A percentile compares a stretch with the other conserved stretches of the same genome.
phyloP scores from a whole-genome alignment of 2,113 vertebrate species.

The Bettongia penicillata region DNA sequence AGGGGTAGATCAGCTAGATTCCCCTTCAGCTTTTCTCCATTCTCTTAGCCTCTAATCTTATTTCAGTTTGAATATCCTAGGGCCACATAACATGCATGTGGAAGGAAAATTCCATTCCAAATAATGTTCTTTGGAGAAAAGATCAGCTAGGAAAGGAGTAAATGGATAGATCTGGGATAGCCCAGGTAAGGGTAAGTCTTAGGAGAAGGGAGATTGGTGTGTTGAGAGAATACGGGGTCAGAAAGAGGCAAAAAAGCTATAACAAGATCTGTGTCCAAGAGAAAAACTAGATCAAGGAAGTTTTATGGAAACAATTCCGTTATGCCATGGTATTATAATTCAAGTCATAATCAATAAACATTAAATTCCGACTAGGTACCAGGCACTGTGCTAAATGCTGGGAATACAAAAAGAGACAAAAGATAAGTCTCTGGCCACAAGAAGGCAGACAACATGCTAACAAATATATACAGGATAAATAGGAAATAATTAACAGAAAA shows the following conservation, averaged over 20 bases:
- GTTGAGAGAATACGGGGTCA: not conserved
- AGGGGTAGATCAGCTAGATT: not conserved
- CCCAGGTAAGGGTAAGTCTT: not conserved
- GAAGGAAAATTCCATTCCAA: not conserved
- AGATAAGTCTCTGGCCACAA: not conserved
- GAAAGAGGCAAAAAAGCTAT: not conserved
- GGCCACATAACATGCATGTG: not conserved
- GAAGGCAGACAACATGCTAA: not conserved
- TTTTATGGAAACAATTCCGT: too few species aligned
- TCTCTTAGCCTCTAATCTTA: not conserved
- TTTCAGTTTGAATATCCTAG: not conserved
- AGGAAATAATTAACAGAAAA: not conserved
- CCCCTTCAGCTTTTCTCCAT: not conserved
- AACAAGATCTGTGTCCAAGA: not conserved
- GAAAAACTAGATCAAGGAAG: not conserved
- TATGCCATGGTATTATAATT: too few species aligned
- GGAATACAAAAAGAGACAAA: too few species aligned
- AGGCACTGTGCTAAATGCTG: too few species aligned
- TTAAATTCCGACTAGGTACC: too few species aligned
- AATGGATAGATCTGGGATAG: not conserved
- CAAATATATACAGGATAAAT: not conserved
- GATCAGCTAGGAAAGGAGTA: not conserved
- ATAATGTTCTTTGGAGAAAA: not conserved
- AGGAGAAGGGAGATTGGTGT: not conserved
- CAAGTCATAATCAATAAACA: too few species aligned